These are phyloP conservation scores for Semaprochilodus insignis DNA, from an alignment of 2,797 vertebrate genomes.

Conservation along the genomic window DNA sequence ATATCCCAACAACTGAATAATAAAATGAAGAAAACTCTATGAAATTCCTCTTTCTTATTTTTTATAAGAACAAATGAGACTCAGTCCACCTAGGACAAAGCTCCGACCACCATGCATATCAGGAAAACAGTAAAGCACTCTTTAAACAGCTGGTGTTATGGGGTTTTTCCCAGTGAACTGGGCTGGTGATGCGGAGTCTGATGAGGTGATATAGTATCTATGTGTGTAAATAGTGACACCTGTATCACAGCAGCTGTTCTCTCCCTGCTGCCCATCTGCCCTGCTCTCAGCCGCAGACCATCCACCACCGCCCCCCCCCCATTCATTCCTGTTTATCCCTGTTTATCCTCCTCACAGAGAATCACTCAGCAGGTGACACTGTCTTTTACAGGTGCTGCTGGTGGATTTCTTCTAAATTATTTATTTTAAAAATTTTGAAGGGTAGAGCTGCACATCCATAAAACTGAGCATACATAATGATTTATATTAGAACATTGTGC, in stretches of 20 bases:
- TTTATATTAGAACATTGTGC: no score
- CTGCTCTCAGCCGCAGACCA: background rate
- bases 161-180: constrained; percentile 6
- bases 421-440: no score
- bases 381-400: constrained; percentile 35
- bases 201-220: constrained; percentile 25
- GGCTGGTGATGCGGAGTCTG: background rate
- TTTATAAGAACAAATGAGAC: background rate
- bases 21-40: no score
- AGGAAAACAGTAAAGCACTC: background rate
- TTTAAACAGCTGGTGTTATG: background rate
- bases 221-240: constrained; percentile 35
- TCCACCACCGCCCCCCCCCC: background rate
- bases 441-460: no score
- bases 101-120: background rate
- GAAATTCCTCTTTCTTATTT: background rate
- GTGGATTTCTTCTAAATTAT: no score
- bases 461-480: no score
- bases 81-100: background rate
- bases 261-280: constrained; percentile 14
- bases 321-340: constrained; percentile 13
- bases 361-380: constrained; percentile 34
- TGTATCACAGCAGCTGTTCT: constrained; percentile 45
- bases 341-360: constrained; percentile 13
- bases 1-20: no score